Base-by-base conservation (phyloP, 2,797 vertebrate species). In the Coranthus polyacanthus region DNA sequence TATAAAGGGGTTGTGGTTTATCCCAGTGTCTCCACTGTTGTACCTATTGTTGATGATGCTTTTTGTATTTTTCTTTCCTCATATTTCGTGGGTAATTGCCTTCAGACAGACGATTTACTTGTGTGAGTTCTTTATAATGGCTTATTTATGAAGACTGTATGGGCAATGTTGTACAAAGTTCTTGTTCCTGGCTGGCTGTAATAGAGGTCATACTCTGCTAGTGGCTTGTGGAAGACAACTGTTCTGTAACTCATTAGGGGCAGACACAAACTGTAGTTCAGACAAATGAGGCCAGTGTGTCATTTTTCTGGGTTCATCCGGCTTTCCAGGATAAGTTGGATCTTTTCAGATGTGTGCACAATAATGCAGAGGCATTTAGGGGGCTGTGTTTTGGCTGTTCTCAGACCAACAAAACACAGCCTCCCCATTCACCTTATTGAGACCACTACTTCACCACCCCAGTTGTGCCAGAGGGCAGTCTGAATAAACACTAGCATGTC, bases 211-310 rank as follows among this genome's bases (percentile, higher is more conserved):
- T 67, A 65, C 65, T 69, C 61, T 55, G 65, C 58, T 75, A 15
- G 51, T 77, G 84, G 70, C 61, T 64, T 26, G 65, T 46, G 49
- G 53, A 82, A 71, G 57, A 72, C 42, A 45, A 36, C 55, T 56
- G 65, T 50, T 80, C 75, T 70, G 44, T 61, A 79, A 71, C 62
- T 79, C 68, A 79, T 85, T 69, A 72, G 61, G 45, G 78, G 51
- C 26, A 75, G 67, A 78, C 72, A 68, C 76, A 69, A 61, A 77
- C 65, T 66, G 57, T 67, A 62, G 63, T 83, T 76, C 64, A 87
- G 78, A 77, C 63, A 79, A 86, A 89, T 78, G 60, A 79, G 83
- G 83, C 79, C 64, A 76, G 66, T 86, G 81, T 87, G 87, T 84
- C 73, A 81, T 76, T 85, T 84, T 81, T 57, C 47, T 54, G 39